These are phyloP conservation scores for Nothoprocta perdicaria DNA, from an alignment of 2,113 vertebrate genomes.

Conservation along the genomic window DNA sequence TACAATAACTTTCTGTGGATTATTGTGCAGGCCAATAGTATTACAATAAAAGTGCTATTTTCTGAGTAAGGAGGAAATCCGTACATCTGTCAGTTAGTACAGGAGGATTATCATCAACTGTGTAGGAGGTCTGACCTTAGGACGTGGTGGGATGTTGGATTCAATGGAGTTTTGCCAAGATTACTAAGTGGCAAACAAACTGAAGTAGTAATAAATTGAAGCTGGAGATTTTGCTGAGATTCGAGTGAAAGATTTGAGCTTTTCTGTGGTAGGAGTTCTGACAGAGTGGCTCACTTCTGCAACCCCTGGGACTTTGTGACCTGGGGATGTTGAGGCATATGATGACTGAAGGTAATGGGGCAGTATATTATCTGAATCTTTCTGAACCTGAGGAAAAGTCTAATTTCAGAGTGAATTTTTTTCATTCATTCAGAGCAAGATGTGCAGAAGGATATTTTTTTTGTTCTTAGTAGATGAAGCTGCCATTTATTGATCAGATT, in stretches of 20 bases:
- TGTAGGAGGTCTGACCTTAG: background rate
- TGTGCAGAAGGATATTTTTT: background rate
- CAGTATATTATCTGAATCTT: background rate
- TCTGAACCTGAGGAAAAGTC: background rate
- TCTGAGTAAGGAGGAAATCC: background rate
- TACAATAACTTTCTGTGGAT: background rate
- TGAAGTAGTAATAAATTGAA: background rate
- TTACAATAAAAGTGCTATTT: background rate
- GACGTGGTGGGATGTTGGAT: background rate
- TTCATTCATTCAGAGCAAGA: background rate
- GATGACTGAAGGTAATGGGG: background rate
- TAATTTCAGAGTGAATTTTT: background rate
- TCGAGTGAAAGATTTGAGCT: background rate
- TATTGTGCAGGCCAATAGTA: background rate
- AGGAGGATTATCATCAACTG: background rate
- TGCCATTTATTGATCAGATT: background rate
- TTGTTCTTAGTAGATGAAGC: background rate
- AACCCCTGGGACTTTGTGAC: background rate
- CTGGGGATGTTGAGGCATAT: background rate
- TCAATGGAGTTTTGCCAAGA: background rate
- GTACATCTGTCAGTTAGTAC: background rate
- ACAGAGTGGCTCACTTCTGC: background rate
- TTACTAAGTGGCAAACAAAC: background rate
- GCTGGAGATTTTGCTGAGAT: background rate
- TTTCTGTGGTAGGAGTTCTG: background rate